phyloP scores from a whole-genome alignment of 1,140 invertebrate species.

The Wasmannia auropunctata region DNA sequence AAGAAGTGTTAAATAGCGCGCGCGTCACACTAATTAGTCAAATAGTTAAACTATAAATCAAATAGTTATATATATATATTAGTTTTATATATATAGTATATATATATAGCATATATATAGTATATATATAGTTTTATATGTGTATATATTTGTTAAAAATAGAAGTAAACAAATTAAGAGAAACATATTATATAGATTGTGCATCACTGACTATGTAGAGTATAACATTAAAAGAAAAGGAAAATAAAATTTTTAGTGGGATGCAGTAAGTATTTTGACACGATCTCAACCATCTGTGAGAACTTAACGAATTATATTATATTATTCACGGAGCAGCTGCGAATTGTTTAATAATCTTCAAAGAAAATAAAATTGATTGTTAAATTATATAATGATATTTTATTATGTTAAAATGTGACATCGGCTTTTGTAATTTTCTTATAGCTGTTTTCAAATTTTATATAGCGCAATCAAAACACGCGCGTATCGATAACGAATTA shows the following conservation, averaged over 20 bases:
- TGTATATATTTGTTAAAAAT: not conserved
- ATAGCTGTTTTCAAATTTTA: not conserved
- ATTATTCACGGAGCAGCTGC: not conserved
- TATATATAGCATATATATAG: too few relatives aligned
- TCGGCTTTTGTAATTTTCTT: not conserved
- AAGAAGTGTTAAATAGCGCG: too few relatives aligned
- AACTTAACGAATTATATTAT: not conserved
- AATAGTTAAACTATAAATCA: too few relatives aligned
- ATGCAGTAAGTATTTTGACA: conserved; percentile 18
- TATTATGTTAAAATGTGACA: not conserved
- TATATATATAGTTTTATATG: too few relatives aligned
- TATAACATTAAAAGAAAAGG: not conserved
- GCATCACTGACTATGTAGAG: not conserved
- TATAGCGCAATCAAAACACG: not conserved
- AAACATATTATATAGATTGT: conserved; percentile 15
- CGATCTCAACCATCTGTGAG: not conserved
- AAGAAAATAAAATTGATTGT: not conserved
- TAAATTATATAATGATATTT: not conserved
- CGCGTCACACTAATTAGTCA: not conserved
- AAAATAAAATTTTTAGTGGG: not conserved
- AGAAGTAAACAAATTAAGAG: not conserved
- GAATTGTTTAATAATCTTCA: not conserved
- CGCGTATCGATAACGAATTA: conserved; percentile 26
- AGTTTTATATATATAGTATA: too few relatives aligned
- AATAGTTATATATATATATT: too few relatives aligned